Conservation (phyloP, 2,113 vertebrate species). For the Butorides virescens region DNA sequence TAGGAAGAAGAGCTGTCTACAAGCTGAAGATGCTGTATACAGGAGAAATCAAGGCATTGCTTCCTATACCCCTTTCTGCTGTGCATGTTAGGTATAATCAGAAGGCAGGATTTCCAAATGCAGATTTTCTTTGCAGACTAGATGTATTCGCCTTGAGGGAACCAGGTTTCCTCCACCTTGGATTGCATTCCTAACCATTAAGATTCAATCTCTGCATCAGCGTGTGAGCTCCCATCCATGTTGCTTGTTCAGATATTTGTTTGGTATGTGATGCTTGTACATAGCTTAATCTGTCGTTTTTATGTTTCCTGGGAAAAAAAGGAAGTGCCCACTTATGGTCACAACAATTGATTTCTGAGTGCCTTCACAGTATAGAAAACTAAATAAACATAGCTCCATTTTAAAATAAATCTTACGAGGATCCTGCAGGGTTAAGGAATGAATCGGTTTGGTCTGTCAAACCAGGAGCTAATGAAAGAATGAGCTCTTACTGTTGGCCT, state of each 20-base stretch:
- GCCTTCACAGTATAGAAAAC: background rate
- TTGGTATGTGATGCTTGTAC: background rate
- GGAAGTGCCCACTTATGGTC: background rate
- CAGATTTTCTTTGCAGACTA: background rate
- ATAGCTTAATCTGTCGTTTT: background rate
- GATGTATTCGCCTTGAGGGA: background rate
- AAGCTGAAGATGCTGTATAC: background rate
- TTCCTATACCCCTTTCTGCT: background rate
- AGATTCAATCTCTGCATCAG: background rate
- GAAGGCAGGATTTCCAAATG: background rate
- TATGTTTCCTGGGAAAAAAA: background rate
- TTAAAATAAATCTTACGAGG: constrained; percentile 44
- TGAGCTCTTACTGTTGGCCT: constrained; percentile 19
- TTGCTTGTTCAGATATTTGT: background rate
- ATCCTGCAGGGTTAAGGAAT: constrained; percentile 18
- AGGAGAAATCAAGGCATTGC: background rate
- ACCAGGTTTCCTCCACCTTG: background rate
- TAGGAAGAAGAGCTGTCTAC: background rate
- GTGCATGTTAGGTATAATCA: background rate
- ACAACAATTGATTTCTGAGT: background rate
- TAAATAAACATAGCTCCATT: background rate
- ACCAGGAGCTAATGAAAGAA: constrained; percentile 47
- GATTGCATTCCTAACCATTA: background rate
- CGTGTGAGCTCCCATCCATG: background rate
- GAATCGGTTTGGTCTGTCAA: constrained; percentile 13